phyloP scores from a whole-genome alignment of 2,797 vertebrate species.

The Melanotaenia trifasciata region DNA sequence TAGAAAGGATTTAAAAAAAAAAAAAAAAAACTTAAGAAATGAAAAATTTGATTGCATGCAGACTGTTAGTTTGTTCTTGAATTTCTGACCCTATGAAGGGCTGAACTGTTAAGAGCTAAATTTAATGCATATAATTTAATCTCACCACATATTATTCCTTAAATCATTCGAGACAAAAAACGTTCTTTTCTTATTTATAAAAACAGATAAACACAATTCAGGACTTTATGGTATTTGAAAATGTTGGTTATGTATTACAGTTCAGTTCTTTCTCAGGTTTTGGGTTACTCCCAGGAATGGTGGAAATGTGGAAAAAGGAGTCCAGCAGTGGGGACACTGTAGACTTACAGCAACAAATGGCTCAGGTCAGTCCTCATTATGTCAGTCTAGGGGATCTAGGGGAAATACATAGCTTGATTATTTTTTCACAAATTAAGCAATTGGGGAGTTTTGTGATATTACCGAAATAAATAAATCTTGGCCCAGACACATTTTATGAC shows the following conservation, averaged over 20 bases:
- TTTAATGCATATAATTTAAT: constrained; percentile 40
- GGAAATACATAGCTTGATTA: constrained; percentile 21
- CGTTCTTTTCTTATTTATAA: constrained; percentile 3
- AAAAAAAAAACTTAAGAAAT: not conserved
- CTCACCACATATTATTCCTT: constrained; percentile 28
- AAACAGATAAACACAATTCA: constrained; percentile 7
- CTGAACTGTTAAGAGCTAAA: constrained; percentile 2
- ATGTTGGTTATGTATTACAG: not conserved
- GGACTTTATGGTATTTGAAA: not conserved
- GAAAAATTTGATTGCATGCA: too few relatives aligned
- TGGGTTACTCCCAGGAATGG: not conserved
- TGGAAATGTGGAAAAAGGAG: not conserved
- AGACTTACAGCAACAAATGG: not conserved
- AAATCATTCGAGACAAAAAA: constrained; percentile 20
- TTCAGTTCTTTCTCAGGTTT: constrained; percentile 2
- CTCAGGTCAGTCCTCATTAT: not conserved
- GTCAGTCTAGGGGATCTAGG: constrained; percentile 5
- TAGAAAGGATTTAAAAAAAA: not conserved
- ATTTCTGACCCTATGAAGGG: constrained; percentile 12
- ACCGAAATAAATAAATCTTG: constrained; percentile 22
- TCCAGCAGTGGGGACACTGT: not conserved
- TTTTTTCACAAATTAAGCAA: constrained; percentile 29
- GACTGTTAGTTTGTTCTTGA: constrained; percentile 6
- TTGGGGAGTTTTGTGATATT: constrained; percentile 30
- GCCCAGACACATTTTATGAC: constrained; percentile 14